Evolutionary conservation across 2,113 vertebrate species (phyloP).

Genomic region (Sardina pilchardus): DNA sequence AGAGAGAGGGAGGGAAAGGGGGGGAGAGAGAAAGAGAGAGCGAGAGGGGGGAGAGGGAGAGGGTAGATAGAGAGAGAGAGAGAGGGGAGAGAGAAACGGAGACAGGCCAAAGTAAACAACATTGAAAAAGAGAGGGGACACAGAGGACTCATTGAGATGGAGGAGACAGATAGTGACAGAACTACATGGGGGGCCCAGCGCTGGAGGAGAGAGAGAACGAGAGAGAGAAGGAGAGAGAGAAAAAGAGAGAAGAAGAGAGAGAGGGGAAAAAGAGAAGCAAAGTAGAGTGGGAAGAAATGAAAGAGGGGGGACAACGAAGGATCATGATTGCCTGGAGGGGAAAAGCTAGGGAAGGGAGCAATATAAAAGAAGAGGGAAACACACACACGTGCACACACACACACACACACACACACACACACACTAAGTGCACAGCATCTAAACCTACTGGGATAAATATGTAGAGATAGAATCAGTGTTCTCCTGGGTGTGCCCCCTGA

Average conservation of each 20-base stretch:
- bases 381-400: neutral
- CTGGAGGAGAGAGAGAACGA: slow-evolving; percentile 30
- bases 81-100: slow-evolving; percentile 14
- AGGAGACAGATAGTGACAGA: slow-evolving; percentile 18
- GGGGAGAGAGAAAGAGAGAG: neutral
- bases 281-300: neutral
- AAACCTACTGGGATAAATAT: neutral
- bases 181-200: neutral
- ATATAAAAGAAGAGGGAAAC: neutral
- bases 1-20: neutral
- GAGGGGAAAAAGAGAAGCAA: slow-evolving; percentile 37
- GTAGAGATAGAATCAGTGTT: slow-evolving; percentile 6
- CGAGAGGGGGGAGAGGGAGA: neutral
- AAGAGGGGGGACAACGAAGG: neutral
- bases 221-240: slow-evolving; percentile 9
- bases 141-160: slow-evolving; percentile 52
- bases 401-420: neutral
- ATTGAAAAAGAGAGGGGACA: slow-evolving; percentile 30
- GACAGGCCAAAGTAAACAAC: slow-evolving; percentile 41
- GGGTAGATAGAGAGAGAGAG: neutral
- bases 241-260: neutral
- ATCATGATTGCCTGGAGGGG: neutral
- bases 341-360: neutral
- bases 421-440: neutral
- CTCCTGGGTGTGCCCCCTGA: neutral